Percentiles rank a stretch among this genome's conserved stretches.
Evolutionary conservation across 2,888 invertebrate genomes (phyloP).

Genomic region (Nemoura dubitans): DNA sequence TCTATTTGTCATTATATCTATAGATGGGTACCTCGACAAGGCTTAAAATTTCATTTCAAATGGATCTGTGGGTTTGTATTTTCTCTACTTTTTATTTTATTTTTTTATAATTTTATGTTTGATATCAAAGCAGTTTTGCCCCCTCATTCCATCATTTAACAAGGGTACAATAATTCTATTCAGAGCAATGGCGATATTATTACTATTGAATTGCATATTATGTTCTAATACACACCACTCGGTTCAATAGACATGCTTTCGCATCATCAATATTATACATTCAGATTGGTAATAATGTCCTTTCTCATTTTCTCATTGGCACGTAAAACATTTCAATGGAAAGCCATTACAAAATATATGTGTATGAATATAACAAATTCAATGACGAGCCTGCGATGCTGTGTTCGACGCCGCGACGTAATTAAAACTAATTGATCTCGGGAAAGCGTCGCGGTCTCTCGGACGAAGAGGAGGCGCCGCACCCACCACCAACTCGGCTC

Average conservation of each 20-base stretch:
- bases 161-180: slow-evolving; percentile 5
- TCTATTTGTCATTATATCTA: slow-evolving; percentile 47
- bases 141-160: slow-evolving; percentile 22
- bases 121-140: background rate
- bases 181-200: background rate
- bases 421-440: background rate
- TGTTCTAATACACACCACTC: background rate
- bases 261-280: background rate
- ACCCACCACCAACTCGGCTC: background rate
- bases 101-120: slow-evolving; percentile 10
- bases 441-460: background rate
- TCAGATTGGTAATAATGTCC: background rate
- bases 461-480: background rate
- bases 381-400: background rate
- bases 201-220: background rate
- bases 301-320: slow-evolving; percentile 4
- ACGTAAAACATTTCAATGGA: background rate
- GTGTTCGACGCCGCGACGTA: background rate
- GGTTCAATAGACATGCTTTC: background rate
- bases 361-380: background rate
- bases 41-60: slow-evolving; percentile 47
- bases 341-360: background rate
- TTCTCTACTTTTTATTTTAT: slow-evolving; percentile 31
- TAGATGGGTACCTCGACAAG: slow-evolving; percentile 29
- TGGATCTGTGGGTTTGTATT: slow-evolving; percentile 46